phyloP scores from a whole-genome alignment of 1,140 invertebrate species.

The Caerostris darwini region DNA sequence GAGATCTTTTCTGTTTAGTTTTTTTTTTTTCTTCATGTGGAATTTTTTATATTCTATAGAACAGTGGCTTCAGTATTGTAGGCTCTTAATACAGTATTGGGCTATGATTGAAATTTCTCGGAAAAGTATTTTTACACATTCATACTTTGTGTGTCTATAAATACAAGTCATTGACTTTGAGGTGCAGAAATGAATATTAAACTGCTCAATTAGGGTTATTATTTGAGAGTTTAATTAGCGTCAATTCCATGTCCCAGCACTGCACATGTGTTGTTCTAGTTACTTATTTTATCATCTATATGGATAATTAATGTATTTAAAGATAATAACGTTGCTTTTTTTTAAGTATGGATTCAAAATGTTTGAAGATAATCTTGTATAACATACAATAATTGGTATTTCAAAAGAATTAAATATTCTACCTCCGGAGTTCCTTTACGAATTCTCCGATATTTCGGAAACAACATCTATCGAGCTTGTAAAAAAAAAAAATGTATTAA shows the following conservation, averaged over 20 bases:
- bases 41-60: neutral
- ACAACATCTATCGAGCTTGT: neutral
- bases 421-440: neutral
- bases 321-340: no score
- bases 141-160: constrained; percentile 1
- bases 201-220: neutral
- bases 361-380: no score
- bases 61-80: constrained; percentile 1
- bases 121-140: constrained; percentile 51
- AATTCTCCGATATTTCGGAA: neutral
- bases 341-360: no score
- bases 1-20: neutral
- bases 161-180: neutral
- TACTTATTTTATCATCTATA: no score
- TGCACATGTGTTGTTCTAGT: neutral
- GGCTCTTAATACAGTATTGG: neutral
- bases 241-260: neutral
- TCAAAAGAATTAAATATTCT: neutral
- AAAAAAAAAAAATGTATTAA: neutral
- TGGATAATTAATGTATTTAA: no score
- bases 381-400: neutral
- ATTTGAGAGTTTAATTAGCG: neutral
- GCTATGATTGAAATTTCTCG: constrained; percentile 7
- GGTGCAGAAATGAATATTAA: constrained; percentile 11
- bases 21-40: neutral